Conservation (phyloP, 2,888 invertebrate genomes). For the Lissonota sp. region DNA sequence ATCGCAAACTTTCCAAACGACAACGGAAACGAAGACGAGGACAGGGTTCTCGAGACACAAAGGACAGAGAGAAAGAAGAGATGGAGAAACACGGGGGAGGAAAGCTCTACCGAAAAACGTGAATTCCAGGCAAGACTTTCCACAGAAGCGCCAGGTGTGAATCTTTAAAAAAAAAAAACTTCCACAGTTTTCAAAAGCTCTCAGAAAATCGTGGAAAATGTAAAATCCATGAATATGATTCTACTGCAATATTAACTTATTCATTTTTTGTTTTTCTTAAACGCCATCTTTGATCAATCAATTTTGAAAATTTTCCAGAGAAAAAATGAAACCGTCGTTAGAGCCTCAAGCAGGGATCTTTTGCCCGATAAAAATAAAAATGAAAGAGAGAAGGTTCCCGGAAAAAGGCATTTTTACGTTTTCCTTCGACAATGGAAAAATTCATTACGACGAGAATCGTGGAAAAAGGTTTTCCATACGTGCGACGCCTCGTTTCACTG, state of each 20-base stretch:
- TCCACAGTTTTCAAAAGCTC: slow-evolving; percentile 5
- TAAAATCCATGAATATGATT: neutral
- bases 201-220: neutral
- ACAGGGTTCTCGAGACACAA: neutral
- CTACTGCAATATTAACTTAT: too few species aligned
- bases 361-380: slow-evolving; percentile 4
- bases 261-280: neutral
- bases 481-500: neutral
- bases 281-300: neutral
- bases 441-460: slow-evolving; percentile 41
- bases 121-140: slow-evolving; percentile 27
- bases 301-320: neutral
- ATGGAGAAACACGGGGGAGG: slow-evolving; percentile 14
- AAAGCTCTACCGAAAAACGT: slow-evolving; percentile 31
- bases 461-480: slow-evolving; percentile 29
- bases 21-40: slow-evolving; percentile 13
- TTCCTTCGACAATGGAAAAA: slow-evolving; percentile 40
- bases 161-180: neutral
- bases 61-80: slow-evolving; percentile 10
- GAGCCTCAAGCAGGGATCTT: neutral
- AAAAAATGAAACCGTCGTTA: neutral
- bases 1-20: slow-evolving; percentile 46
- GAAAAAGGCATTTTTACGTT: slow-evolving; percentile 24
- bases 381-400: slow-evolving; percentile 29
- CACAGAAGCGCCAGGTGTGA: slow-evolving; percentile 28